Evolutionary conservation across 2,797 vertebrate genomes (phyloP), one percentile per base, ranked within the genome.

Genomic region (Xenentodon cancila): DNA sequence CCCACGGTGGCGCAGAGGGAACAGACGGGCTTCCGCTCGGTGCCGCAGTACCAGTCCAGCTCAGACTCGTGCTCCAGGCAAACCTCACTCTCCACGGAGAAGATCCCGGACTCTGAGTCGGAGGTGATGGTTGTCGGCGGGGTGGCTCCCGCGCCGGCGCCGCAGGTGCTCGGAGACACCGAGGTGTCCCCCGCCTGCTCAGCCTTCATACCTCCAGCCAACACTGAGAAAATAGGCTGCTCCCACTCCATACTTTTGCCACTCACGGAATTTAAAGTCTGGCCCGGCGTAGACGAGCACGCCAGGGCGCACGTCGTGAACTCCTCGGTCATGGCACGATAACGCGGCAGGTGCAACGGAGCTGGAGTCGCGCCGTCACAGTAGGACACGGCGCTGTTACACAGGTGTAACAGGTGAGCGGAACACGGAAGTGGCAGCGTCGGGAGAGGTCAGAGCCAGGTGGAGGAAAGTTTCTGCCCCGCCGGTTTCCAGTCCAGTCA

Each of bases 41-140:
- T 90, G 65, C 80, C 75, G 51, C 96, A 97, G 87, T 94, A 96
- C 89, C 92, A 93, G 82, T 88, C 83, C 53, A 94, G 76, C 32
- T 90, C 81, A 0, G 75, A 74, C 42, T 91, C 80, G 53, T 95
- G 96, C 18, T 90, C 88, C 45, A 87, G 66, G 12, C 93, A 94
- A 0, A 84, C 56, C 42, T 89, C 88, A 4, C 52, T 7, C 7
- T 89, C 91, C 1, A 49, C 89, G 0, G 86, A 57, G 62, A 79
- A 89, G 57, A 90, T 84, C 37, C 81, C 73, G 46, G 81, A 88
- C 57, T 88, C 88, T 5, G 69, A 54, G 65, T 88, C 82, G 16
- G 73, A 83, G 13, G 64, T 32, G 66, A 22, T 43, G 15, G 48
- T 59, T 0, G 62, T 37, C 19, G 61, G 69, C 13, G 66, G 56